phyloP scores from a whole-genome alignment of 1,140 invertebrate species.

The Pogonognathellus flavescens region DNA sequence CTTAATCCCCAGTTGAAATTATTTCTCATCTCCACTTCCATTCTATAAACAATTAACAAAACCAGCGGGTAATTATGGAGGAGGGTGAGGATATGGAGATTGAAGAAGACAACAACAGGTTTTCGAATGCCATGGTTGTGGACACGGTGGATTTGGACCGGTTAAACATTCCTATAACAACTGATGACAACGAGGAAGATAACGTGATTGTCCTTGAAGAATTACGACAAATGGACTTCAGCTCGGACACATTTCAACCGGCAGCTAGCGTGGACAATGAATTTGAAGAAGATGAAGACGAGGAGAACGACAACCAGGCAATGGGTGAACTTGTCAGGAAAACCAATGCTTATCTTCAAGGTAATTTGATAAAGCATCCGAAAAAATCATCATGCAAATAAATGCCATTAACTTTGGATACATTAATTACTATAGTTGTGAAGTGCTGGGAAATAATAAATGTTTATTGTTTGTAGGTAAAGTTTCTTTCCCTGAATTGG shows the following conservation, averaged over 20 bases:
- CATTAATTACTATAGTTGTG: too few relatives aligned
- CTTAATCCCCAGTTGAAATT: too few relatives aligned
- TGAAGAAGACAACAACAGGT: slow-evolving; percentile 1
- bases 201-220: background rate
- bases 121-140: background rate
- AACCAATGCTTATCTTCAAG: slow-evolving; percentile 17
- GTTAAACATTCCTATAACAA: background rate
- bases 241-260: background rate
- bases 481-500: slow-evolving; percentile 13
- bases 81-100: background rate
- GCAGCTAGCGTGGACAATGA: background rate
- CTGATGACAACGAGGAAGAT: background rate
- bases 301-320: background rate
- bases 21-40: too few relatives aligned
- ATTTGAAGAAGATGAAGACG: background rate
- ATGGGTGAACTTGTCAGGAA: background rate
- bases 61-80: background rate
- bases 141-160: background rate
- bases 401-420: background rate
- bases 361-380: background rate
- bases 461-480: background rate
- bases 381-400: too few relatives aligned
- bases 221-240: background rate
- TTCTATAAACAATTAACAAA: too few relatives aligned
- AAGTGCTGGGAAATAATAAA: background rate